Evolutionary conservation across 2,113 vertebrate genomes (phyloP).

Genomic region (Catharus fuscescens): DNA sequence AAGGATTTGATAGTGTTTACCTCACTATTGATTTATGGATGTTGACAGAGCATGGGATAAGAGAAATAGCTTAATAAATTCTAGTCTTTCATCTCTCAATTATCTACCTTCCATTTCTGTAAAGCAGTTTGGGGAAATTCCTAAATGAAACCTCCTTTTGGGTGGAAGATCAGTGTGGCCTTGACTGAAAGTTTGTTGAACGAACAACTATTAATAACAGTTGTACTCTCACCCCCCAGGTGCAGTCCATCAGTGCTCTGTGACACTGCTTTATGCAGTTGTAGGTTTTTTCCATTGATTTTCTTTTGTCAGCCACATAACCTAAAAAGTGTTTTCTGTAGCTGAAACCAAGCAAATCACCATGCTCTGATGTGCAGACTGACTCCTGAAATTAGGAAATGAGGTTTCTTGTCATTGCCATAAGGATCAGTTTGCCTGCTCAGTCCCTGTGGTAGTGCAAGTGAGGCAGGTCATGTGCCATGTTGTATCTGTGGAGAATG

Average conservation of each 20-base stretch:
- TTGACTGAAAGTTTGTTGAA: constrained; percentile 43
- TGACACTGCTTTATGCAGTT: neutral
- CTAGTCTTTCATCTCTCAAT: neutral
- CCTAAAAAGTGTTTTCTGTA: neutral
- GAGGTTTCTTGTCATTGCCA: neutral
- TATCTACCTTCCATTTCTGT: neutral
- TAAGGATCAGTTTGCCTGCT: neutral
- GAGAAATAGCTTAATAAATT: neutral
- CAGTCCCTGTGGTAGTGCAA: accelerated
- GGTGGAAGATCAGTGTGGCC: neutral
- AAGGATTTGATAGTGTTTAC: neutral
- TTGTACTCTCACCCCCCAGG: neutral
- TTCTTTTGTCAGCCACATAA: neutral
- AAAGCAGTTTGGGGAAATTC: neutral
- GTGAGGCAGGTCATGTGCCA: accelerated
- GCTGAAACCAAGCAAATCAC: neutral
- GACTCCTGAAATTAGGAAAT: neutral
- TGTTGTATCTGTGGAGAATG: neutral
- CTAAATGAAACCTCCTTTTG: neutral
- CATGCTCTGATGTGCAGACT: accelerated
- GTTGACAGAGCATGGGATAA: neutral
- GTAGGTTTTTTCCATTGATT: neutral
- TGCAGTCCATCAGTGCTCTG: neutral
- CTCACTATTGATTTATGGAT: neutral
- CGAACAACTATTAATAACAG: constrained; percentile 1